Percentiles rank a stretch among this genome's conserved stretches.
Evolutionary conservation across 2,113 vertebrate genomes (phyloP).

Genomic region (Oreotrochilus melanogaster): DNA sequence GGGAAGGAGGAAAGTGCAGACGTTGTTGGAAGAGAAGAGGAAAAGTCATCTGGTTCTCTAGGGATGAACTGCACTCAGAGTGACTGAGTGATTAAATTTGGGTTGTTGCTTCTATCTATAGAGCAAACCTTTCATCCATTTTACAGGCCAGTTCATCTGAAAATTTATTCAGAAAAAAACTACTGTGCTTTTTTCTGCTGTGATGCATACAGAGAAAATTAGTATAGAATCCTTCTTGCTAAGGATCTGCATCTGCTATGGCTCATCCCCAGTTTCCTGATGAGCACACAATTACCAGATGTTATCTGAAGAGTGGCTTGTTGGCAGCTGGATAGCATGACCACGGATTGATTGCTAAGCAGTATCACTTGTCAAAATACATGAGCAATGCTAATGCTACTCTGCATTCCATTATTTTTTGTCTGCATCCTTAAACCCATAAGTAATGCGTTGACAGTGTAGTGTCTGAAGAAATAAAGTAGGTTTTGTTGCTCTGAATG

Average conservation of each 20-base stretch:
- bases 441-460: slow-evolving; percentile 7
- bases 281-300: background rate
- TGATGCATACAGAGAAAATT: background rate
- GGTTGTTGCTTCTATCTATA: background rate
- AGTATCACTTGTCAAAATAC: background rate
- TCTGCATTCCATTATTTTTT: background rate
- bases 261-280: background rate
- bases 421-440: background rate
- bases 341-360: slow-evolving; percentile 18
- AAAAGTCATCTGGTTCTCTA: background rate
- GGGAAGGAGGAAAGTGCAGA: background rate
- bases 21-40: background rate
- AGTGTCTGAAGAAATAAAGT: slow-evolving; percentile 36
- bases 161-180: background rate
- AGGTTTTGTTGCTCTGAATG: background rate
- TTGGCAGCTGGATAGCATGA: background rate
- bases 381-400: background rate
- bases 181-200: background rate
- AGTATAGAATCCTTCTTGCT: background rate
- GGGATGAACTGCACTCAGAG: background rate
- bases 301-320: background rate
- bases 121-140: background rate
- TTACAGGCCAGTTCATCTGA: background rate
- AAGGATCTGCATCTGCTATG: background rate
- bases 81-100: background rate